A percentile compares a stretch with the other conserved stretches of the same genome.
These are phyloP conservation scores for Cryptoprocta ferox DNA, from an alignment of 2,797 vertebrate genomes.

Conservation along the genomic window DNA sequence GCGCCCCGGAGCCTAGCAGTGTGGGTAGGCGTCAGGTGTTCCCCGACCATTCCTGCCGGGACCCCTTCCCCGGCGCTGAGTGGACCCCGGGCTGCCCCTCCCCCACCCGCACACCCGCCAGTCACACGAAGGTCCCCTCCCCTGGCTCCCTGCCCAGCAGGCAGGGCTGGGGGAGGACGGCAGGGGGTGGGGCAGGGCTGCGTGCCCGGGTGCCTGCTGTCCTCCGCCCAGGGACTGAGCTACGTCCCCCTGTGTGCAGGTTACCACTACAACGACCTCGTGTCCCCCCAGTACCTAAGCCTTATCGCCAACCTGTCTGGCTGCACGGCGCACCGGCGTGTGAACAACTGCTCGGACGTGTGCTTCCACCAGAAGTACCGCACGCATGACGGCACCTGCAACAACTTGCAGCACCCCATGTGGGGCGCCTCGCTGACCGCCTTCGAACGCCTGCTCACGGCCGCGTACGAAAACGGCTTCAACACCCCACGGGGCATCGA, in stretches of 20 bases:
- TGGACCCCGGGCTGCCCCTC: background rate
- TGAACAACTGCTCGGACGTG: conserved; percentile 98
- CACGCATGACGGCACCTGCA: conserved; percentile 97
- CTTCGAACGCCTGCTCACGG: conserved; percentile 95
- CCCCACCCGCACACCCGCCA: rapidly evolving
- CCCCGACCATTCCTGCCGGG: background rate
- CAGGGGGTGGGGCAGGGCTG: background rate
- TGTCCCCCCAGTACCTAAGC: conserved; percentile 96
- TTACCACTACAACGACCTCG: conserved; percentile 98
- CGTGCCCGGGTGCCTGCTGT: rapidly evolving
- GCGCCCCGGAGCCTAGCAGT: background rate
- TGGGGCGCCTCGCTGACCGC: conserved; percentile 98
- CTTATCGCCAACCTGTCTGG: conserved; percentile 98
- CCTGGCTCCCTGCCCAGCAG: background rate
- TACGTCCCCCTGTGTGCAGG: conserved; percentile 84
- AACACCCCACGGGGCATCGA: conserved; percentile 94
- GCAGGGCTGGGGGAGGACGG: background rate
- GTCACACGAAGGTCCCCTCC: background rate
- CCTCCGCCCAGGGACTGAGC: background rate
- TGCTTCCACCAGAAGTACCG: conserved; percentile 99
- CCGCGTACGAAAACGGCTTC: conserved; percentile 98
- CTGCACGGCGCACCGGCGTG: conserved; percentile 95
- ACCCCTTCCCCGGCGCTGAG: background rate
- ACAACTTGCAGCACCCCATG: conserved; percentile 99
- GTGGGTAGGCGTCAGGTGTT: rapidly evolving